These are phyloP conservation scores for Uloborus plumipes DNA, from an alignment of 2,888 invertebrate species.

Conservation along the genomic window DNA sequence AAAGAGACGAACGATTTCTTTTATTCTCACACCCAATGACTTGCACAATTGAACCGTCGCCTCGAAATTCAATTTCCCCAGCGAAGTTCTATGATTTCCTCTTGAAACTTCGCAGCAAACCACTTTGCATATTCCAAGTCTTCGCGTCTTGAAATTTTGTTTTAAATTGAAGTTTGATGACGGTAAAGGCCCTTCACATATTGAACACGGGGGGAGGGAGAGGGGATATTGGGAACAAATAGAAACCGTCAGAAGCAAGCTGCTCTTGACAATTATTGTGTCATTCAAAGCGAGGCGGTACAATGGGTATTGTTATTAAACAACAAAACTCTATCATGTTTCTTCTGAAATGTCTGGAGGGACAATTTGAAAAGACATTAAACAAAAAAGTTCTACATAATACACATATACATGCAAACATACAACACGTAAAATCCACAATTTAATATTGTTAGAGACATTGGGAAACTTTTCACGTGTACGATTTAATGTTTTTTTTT, in stretches of 20 bases:
- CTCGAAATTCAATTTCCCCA: conserved; percentile 51
- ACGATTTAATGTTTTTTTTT: too few relatives aligned
- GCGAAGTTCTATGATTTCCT: conserved; percentile 53
- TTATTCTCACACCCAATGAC: conserved; percentile 5
- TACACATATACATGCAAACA: too few relatives aligned
- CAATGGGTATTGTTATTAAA: conserved; percentile 47
- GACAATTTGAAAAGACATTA: background rate
- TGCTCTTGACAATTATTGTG: conserved; percentile 58
- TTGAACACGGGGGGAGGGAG: background rate
- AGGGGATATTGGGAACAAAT: conserved; percentile 5
- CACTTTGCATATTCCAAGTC: conserved; percentile 55
- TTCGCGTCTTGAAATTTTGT: conserved; percentile 46
- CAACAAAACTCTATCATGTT: background rate
- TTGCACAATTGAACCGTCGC: conserved; percentile 32
- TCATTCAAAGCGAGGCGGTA: conserved; percentile 26
- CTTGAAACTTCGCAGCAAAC: conserved; percentile 44
- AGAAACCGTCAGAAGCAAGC: conserved; percentile 44
- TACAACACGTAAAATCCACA: too few relatives aligned
- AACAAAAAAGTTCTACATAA: background rate
- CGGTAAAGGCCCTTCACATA: conserved; percentile 32
- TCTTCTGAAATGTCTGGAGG: background rate
- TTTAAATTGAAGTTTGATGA: conserved; percentile 59
- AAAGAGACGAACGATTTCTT: too few relatives aligned
- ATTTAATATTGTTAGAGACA: too few relatives aligned
- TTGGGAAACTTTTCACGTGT: too few relatives aligned